Evolutionary conservation across 1,140 invertebrate species (phyloP).

Genomic region (Rhopalosiphum maidis): DNA sequence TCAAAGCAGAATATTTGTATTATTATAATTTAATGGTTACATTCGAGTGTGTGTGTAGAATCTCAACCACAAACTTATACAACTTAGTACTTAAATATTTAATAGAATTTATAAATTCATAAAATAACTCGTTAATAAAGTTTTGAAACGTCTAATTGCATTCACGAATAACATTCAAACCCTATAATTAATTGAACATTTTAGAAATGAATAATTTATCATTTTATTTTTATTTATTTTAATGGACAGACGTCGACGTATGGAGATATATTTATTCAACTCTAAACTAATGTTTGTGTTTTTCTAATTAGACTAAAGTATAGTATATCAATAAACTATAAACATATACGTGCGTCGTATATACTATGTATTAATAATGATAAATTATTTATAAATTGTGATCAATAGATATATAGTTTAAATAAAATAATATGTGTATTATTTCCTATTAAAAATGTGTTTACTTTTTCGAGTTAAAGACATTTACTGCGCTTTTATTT

Average conservation of each 20-base stretch:
- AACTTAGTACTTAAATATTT: neutral
- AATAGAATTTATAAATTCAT: neutral
- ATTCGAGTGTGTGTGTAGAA: neutral
- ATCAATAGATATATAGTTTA: neutral
- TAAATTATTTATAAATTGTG: neutral
- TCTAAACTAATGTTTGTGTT: neutral
- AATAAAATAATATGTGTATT: neutral
- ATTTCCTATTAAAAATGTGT: neutral
- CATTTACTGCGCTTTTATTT: neutral
- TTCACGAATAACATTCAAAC: neutral
- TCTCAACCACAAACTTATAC: neutral
- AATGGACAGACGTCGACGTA: neutral
- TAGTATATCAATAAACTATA: neutral
- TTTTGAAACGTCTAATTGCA: neutral
- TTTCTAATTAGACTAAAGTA: neutral
- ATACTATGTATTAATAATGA: neutral
- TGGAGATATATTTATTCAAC: neutral
- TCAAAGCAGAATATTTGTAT: neutral
- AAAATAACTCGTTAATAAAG: neutral
- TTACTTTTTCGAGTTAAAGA: neutral
- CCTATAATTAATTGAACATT: neutral
- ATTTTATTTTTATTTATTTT: neutral
- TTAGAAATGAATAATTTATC: constrained; percentile 36
- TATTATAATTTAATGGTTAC: neutral
- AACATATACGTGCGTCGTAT: neutral